Evolutionary conservation across 2,888 invertebrate genomes (phyloP), one percentile per base, ranked within the genome.

Genomic region (Scaptomyza parva): DNA sequence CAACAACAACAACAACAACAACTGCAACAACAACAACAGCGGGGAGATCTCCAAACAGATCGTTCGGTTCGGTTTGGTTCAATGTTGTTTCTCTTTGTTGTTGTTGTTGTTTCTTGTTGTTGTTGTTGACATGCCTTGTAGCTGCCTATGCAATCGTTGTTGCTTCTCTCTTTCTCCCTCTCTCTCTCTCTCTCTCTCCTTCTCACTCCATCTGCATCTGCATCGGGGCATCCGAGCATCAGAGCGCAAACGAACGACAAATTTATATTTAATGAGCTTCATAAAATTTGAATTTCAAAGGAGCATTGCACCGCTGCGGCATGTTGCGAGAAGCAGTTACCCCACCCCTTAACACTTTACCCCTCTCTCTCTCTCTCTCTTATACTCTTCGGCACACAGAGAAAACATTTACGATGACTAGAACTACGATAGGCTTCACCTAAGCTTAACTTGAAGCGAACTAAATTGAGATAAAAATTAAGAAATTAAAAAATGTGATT

Each of bases 211-310:
- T 12, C 7, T 43, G 62, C 39, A 37, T 64, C 55, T 58, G 54
- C 50, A 48, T 71, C 58, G n/a, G n/a, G n/a, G n/a, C n/a, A n/a
- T n/a, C n/a, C n/a, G n/a, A n/a, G n/a, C n/a, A n/a, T n/a, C n/a
- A n/a, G n/a, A 53, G 11, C 58, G 26, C 61, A 39, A 62, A 62
- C 61, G 70, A 59, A 84, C 85, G 81, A 91, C 91, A 91, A 91
- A 91, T 91, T 91, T 91, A 91, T 91, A 91, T 91, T 91, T 91
- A 91, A 91, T 91, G 91, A 91, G 91, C 88, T 88, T 90, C 90
- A 91, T 91, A 91, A 91, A 91, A 91, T 91, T 91, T 91, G 88
- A 91, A 91, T 91, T 91, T 90, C 90, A 91, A 90, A 88, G 86
- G 89, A 90, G 90, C 87, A 76, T 72, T 82, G 78, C 78, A 84